phyloP scores from a whole-genome alignment of 2,888 invertebrate species.

The Synanthedon vespiformis region DNA sequence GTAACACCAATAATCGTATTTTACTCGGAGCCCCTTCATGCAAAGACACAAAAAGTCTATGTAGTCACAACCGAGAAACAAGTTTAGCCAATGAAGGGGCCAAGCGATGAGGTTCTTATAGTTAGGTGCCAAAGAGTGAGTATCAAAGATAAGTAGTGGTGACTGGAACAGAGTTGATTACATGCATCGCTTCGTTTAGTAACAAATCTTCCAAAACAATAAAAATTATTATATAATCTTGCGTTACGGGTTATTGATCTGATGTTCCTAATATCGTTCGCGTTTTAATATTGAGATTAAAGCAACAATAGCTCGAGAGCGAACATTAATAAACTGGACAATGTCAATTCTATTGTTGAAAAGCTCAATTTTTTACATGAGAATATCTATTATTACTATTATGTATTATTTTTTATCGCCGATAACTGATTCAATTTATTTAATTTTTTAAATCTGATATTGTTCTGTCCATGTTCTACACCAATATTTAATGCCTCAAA shows the following conservation, averaged over 20 bases:
- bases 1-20: constrained; percentile 18
- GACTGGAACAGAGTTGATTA: constrained; percentile 46
- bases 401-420: constrained; percentile 13
- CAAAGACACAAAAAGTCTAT: constrained; percentile 17
- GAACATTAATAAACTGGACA: constrained; percentile 30
- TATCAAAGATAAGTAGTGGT: constrained; percentile 58
- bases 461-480: constrained; percentile 55
- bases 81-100: constrained; percentile 29
- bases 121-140: constrained; percentile 69
- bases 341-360: constrained; percentile 65
- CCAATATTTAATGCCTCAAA: constrained; percentile 46
- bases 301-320: constrained; percentile 39
- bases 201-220: constrained; percentile 61
- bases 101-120: constrained; percentile 34
- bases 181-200: constrained; percentile 43
- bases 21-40: constrained; percentile 9
- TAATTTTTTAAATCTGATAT: constrained; percentile 41
- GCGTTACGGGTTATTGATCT: constrained; percentile 67
- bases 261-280: constrained; percentile 64
- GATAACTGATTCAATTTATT: constrained; percentile 26
- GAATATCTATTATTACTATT: constrained; percentile 35
- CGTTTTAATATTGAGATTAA: constrained; percentile 30
- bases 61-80: constrained; percentile 27
- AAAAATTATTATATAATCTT: constrained; percentile 37
- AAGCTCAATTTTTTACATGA: constrained; percentile 61